Base-by-base conservation (phyloP, 2,113 vertebrate species). In the Hippocampus barbouri region DNA sequence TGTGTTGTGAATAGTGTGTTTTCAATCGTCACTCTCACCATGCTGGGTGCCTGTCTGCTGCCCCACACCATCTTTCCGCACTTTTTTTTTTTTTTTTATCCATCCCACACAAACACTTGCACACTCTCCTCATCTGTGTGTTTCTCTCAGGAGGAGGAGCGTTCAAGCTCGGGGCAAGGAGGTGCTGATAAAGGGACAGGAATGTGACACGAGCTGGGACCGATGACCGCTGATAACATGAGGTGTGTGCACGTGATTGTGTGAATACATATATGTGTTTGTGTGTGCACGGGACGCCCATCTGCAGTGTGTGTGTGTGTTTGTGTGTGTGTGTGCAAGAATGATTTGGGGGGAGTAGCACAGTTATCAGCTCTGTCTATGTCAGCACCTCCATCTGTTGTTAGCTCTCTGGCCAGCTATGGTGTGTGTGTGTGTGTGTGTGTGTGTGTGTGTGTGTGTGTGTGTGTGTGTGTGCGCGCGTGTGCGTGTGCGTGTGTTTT, bases 301-400 rank as follows among this genome's bases (percentile, higher is more conserved):
- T 10, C 75, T 78, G 85, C 61, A 25, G n/a, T 66, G 2, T 66
- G 82, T 63, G 66, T 76, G 82, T 89, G 85, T 86, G 82, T 34
- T 34, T 66, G n/a, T 66, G 2, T 66, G 82, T 63, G 66, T 76
- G 82, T 89, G 85, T 86, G 82, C 83, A 77, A 85, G 86, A 86
- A 81, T 85, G 82, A 87, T 83, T 83, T 84, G 79, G 81, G 73
- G 23, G 15, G 49, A 51, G 15, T 68, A 82, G 86, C 81, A 79
- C 80, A 61, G 65, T 83, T 91, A 91, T 91, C 89, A 79, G 84
- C 79, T 82, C 66, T 70, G 85, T 85, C 86, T 83, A 79, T 89
- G 88, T 91, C 89, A 90, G 81, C 82, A 76, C 80, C 80, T 90
- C 84, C 84, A 84, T 87, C 86, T 89, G 84, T 77, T 81, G 85